These are phyloP conservation scores for Pelagia noctiluca DNA, from an alignment of 30 jellyfish, hydroid and myxozoan species.

Conservation along the genomic window DNA sequence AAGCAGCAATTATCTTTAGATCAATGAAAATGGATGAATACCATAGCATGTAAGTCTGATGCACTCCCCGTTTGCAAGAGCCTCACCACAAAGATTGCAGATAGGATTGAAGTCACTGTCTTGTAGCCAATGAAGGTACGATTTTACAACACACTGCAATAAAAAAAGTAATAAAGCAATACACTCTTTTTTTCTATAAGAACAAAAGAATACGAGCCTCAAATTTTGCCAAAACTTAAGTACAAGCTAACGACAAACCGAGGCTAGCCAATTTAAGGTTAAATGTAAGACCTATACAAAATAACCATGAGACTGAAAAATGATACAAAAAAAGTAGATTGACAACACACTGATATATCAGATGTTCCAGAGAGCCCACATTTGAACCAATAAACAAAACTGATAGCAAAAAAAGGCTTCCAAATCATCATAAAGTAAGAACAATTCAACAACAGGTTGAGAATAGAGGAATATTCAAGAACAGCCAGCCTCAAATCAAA, in stretches of 20 bases:
- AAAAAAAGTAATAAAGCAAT: not conserved
- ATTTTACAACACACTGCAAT: slow-evolving; percentile 91
- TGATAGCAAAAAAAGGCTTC: too few species aligned
- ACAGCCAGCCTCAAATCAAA: too few species aligned
- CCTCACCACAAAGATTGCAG: slow-evolving; percentile 85
- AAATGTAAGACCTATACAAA: not conserved
- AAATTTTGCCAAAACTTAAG: not conserved
- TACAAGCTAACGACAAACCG: not conserved
- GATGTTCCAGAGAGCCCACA: too few species aligned
- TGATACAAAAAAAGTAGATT: not conserved
- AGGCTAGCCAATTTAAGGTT: not conserved
- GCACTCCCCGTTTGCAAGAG: slow-evolving; percentile 76
- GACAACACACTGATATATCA: too few species aligned
- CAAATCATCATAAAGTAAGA: too few species aligned
- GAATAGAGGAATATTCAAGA: too few species aligned
- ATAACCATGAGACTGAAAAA: not conserved
- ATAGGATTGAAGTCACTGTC: slow-evolving; percentile 93
- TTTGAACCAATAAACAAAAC: too few species aligned
- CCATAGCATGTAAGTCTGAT: slow-evolving; percentile 95
- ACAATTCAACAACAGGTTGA: too few species aligned
- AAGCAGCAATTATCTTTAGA: too few species aligned
- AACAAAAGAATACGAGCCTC: not conserved
- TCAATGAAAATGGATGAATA: too few species aligned
- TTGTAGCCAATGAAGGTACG: slow-evolving; percentile 96
- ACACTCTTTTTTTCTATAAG: not conserved